These are phyloP conservation scores for Caerostris extrusa DNA, from an alignment of 1,140 invertebrate species.

Conservation along the genomic window DNA sequence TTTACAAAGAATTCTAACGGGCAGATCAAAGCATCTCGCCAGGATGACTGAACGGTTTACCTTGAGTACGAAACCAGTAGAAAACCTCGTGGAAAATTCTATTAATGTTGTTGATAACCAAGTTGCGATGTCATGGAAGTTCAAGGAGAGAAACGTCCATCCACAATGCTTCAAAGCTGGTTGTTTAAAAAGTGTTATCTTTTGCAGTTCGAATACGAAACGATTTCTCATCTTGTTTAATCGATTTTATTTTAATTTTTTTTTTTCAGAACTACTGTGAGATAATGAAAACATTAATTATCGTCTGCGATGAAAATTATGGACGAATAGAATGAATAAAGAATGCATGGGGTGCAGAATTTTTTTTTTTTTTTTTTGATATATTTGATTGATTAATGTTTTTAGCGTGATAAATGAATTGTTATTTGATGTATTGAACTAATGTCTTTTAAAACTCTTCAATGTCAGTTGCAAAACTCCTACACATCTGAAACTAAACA, in stretches of 20 bases:
- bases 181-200: not conserved
- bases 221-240: not conserved
- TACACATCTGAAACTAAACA: too few relatives aligned
- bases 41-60: not conserved
- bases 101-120: conserved; percentile 6
- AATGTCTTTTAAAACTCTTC: too few relatives aligned
- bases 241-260: not conserved
- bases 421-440: too few relatives aligned
- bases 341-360: too few relatives aligned
- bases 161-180: not conserved
- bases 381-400: too few relatives aligned
- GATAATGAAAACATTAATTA: too few relatives aligned
- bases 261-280: not conserved
- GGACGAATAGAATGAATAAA: too few relatives aligned
- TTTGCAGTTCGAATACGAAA: not conserved
- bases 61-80: not conserved
- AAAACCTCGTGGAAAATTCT: not conserved
- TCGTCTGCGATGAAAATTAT: too few relatives aligned
- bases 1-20: not conserved
- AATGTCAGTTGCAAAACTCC: too few relatives aligned
- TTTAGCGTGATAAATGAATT: too few relatives aligned
- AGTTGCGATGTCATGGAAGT: not conserved
- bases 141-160: not conserved
- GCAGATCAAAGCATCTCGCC: not conserved
- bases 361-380: too few relatives aligned